Evolutionary conservation across 2,888 invertebrate species (phyloP), one percentile per base, ranked within the genome.

Genomic region (Mimas tiliae): DNA sequence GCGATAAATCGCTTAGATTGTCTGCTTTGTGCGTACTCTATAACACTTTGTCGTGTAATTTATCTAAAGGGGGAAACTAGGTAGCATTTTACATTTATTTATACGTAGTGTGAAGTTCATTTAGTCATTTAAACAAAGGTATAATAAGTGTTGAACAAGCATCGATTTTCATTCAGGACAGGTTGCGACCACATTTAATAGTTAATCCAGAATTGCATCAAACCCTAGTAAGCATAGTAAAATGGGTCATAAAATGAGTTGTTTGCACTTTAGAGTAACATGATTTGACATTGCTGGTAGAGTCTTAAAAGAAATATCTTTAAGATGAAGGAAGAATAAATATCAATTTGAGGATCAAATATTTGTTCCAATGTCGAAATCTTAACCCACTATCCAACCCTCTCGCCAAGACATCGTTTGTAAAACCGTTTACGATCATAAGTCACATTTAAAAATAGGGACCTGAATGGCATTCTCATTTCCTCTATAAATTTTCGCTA

Each of bases 401-500:
- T 45, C 45, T 11, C 45, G 45, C 45, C 45, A 1, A 45, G 3
- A 19, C 19, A 19, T 53, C n/a, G n/a, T 34, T n/a, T 55, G 16
- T n/a, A 38, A 55, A 38, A 38, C 19, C 42, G 58, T 42, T 58
- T 42, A 19, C 9, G 42, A 58, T 38, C 58, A 58, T 58, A 58
- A 58, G 42, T 58, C 58, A 58, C 58, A 19, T 42, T n/a, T 58
- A 58, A 42, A 58, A 21, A 42, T 58, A 58, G 6, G 38, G 42
- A 42, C 58, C 16, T 11, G 58, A 11, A 19, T 58, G 58, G 58
- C 42, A 58, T 12, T 58, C 58, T 58, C 58, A 58, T 58, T 58
- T 58, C 58, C 58, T 38, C 12, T 58, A 42, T 42, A 58, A 58
- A 58, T 42, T 58, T 58, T 58, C 12, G 12, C 58, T 38, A 19